Conservation (phyloP, 1,140 invertebrate species). For the Phortica variegata region DNA sequence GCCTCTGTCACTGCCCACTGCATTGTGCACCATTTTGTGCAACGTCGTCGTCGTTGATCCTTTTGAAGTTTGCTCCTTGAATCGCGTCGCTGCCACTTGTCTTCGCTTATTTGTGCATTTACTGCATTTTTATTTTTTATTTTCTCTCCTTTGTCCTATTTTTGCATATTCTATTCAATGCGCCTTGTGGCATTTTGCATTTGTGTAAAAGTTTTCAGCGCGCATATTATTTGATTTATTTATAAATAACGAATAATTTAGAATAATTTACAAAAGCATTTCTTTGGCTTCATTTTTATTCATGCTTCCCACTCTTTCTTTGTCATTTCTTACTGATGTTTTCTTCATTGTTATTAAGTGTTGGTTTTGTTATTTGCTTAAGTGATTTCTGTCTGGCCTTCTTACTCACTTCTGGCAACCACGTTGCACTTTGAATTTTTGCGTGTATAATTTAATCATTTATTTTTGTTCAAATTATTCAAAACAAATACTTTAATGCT, state of each 20-base stretch:
- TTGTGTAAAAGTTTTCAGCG: neutral
- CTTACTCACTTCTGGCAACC: too few species aligned
- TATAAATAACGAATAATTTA: constrained; percentile 8
- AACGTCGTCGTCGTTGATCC: constrained; percentile 9
- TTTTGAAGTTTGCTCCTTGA: constrained; percentile 13
- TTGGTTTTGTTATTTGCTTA: too few species aligned
- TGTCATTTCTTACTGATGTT: neutral
- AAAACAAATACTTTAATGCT: too few species aligned
- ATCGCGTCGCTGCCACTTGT: constrained; percentile 29
- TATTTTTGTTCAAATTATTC: too few species aligned
- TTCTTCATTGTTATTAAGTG: too few species aligned
- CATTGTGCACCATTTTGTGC: neutral
- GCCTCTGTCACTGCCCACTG: constrained; percentile 10
- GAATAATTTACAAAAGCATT: neutral
- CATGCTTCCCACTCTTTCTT: neutral
- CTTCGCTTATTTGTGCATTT: constrained; percentile 8
- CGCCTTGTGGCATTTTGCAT: neutral
- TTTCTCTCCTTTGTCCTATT: neutral
- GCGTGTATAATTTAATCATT: too few species aligned
- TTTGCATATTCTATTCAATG: neutral
- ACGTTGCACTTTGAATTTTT: too few species aligned
- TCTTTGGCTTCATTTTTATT: neutral
- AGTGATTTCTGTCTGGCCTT: too few species aligned
- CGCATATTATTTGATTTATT: constrained; percentile 2
- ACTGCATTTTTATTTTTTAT: neutral